Base-by-base conservation (phyloP, 2,797 vertebrate genomes). In the Melanotaenia nigrans region DNA sequence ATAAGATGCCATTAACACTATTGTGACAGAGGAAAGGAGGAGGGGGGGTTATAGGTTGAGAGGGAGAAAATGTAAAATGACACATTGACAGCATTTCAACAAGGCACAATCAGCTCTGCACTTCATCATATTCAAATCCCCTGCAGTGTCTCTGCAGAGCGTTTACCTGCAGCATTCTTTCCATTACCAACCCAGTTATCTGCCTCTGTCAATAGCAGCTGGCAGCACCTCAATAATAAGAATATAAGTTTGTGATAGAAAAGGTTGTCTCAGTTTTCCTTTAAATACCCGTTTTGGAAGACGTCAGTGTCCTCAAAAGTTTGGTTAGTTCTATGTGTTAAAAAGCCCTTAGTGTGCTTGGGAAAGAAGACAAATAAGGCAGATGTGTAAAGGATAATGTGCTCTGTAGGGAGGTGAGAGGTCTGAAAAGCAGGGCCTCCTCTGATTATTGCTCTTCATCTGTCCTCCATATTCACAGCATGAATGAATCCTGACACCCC, bases 301-400 rank as follows among this genome's bases (percentile, higher is more conserved):
- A 83, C 68, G 63, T 81, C 72, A 5, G 49, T 72, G 86, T 82
- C 82, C 82, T 92, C 78, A 71, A 85, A 89, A 79, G 77, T 86
- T 91, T 79, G 68, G 55, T 79, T 80, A 55, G 82, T 62, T 72
- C 73, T 72, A 40, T 73, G 73, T 73, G 69, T 74, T 83, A 73
- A 83, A 76, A 61, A 64, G 62, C 36, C 59, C 63, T 65, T 57
- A 60, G 53, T 80, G 79, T 85, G 70, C 76, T 24, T 6, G 76
- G 85, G 87, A 73, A 72, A 40, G 83, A 84, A 89, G 89, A 85
- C 62, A 74, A 83, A 89, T 77, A 66, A 6, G 22, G 38, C 86
- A 88, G 87, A 85, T 83, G 90, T 84, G 77, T 77, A 65, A 71
- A 82, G 85, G 86, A 79, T 87, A 84, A 90, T 85, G 77, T 86